A percentile compares a stretch with the other conserved stretches of the same genome.
These are phyloP conservation scores for Hydropotes inermis DNA, from an alignment of 2,113 vertebrate genomes.

Conservation along the genomic window DNA sequence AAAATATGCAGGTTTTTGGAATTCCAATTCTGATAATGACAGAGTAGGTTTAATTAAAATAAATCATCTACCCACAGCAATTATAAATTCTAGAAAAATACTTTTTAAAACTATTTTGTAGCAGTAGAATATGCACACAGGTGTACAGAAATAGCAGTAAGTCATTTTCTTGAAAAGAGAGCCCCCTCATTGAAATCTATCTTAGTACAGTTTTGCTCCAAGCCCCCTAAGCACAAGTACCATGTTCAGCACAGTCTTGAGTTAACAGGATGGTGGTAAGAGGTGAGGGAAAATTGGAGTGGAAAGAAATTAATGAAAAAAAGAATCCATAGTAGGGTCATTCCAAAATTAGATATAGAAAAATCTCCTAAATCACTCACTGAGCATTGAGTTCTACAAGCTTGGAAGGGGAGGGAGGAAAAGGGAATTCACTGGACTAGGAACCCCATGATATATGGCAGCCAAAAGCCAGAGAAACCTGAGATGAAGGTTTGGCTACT, in stretches of 20 bases:
- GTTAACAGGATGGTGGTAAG: not conserved
- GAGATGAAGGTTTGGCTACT: not conserved
- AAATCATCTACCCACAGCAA: not conserved
- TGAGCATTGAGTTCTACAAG: not conserved
- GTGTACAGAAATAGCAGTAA: fast-evolving
- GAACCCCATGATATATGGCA: fast-evolving
- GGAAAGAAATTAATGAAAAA: not conserved
- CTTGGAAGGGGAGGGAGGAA: not conserved
- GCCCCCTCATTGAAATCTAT: fast-evolving
- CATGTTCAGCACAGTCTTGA: not conserved
- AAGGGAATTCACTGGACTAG: not conserved
- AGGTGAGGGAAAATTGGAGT: not conserved
- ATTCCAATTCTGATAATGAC: not conserved
- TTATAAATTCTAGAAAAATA: not conserved
- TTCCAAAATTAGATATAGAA: not conserved
- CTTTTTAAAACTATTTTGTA: not conserved
- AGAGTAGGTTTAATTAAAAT: not conserved
- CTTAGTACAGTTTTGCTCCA: not conserved
- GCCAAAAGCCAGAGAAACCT: not conserved
- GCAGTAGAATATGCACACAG: not conserved
- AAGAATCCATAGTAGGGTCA: no score
- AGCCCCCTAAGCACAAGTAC: fast-evolving
- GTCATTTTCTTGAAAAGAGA: not conserved
- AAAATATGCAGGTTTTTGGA: not conserved
- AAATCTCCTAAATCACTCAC: not conserved